Conservation (phyloP, 2,888 invertebrate species). For the Eudemis profundana region DNA sequence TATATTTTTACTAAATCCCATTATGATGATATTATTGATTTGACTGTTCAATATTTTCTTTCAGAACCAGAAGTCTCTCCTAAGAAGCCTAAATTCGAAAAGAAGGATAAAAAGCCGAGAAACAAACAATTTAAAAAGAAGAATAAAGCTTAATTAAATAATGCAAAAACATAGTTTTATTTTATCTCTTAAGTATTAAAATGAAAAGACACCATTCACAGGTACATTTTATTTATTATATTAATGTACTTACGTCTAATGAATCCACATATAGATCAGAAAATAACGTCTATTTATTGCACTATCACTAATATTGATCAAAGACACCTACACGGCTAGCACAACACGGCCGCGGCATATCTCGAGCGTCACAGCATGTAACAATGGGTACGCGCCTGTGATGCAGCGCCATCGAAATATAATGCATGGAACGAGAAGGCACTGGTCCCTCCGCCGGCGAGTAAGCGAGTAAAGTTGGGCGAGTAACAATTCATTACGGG, state of each 20-base stretch:
- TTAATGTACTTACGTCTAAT: constrained; percentile 62
- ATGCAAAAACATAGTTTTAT: constrained; percentile 12
- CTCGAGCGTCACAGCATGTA: no score
- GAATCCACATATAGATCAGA: constrained; percentile 24
- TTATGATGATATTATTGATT: no score
- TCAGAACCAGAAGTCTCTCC: constrained; percentile 56
- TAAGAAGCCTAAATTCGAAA: constrained; percentile 74
- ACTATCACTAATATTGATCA: constrained; percentile 35
- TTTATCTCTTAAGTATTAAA: constrained; percentile 18
- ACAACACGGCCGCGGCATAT: no score
- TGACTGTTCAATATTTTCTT: constrained; percentile 48
- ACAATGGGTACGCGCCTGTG: no score
- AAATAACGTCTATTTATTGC: constrained; percentile 41
- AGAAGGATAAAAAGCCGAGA: constrained; percentile 61
- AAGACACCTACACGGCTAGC: no score
- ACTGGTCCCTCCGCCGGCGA: no score
- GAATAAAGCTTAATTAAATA: constrained; percentile 52
- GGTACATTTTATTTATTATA: constrained; percentile 55
- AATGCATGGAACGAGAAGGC: no score
- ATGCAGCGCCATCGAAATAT: no score
- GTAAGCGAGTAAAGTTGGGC: no score
- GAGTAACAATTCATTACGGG: no score
- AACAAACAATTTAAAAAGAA: constrained; percentile 75
- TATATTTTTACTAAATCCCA: no score
- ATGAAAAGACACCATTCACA: constrained; percentile 51